Conservation (phyloP, 2,888 invertebrate genomes). For the Drosophila vallismaia region DNA sequence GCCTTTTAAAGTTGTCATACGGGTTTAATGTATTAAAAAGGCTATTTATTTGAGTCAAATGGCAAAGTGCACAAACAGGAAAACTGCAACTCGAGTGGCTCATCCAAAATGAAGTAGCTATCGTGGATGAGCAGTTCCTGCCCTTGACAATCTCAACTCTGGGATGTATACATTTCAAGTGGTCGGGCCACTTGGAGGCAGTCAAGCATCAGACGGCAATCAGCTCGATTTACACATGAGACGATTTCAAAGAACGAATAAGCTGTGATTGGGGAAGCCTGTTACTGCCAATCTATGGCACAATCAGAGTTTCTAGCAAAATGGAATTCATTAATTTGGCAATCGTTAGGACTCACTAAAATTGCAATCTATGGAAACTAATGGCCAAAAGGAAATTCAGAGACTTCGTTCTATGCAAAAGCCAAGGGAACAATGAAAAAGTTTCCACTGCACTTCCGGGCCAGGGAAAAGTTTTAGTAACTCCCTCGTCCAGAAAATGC, state of each 20-base stretch:
- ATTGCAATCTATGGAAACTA: conserved; percentile 36
- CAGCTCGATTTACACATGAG: conserved; percentile 25
- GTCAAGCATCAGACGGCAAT: conserved; percentile 40
- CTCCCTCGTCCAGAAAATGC: conserved; percentile 66
- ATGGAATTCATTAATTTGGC: conserved; percentile 57
- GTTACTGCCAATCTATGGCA: conserved; percentile 30
- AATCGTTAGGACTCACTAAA: conserved; percentile 42
- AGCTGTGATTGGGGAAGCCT: conserved; percentile 30
- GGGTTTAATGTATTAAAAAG: not conserved
- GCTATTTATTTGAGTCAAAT: not conserved
- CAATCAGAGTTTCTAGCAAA: conserved; percentile 16
- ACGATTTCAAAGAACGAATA: conserved; percentile 1
- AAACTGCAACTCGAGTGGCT: conserved; percentile 17
- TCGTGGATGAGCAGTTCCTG: conserved; percentile 22
- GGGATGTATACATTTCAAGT: conserved; percentile 35
- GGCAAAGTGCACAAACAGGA: conserved; percentile 4
- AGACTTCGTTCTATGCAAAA: conserved; percentile 49
- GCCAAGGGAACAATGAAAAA: conserved; percentile 23
- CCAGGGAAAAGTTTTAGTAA: conserved; percentile 60
- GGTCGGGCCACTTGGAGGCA: conserved; percentile 30
- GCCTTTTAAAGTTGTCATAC: not conserved
- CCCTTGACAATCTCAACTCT: conserved; percentile 19
- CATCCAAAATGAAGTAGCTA: conserved; percentile 24
- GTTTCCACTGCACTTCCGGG: conserved; percentile 65
- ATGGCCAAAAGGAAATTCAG: conserved; percentile 19